These are phyloP conservation scores for Biston stratarius DNA, from an alignment of 2,888 invertebrate species.

Conservation along the genomic window DNA sequence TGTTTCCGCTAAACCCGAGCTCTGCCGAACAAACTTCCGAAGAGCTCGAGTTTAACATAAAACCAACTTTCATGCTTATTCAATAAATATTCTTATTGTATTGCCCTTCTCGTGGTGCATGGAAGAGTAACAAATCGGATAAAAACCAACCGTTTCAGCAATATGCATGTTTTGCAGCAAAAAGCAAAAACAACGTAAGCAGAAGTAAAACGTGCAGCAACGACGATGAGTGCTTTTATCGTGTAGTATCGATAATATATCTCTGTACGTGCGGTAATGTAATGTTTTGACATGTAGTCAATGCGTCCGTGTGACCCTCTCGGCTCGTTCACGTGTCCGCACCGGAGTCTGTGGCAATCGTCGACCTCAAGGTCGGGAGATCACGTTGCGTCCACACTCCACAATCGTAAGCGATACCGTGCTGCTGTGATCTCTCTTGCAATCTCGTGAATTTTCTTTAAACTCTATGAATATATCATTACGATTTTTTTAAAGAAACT, in stretches of 20 bases:
- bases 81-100: too few relatives aligned
- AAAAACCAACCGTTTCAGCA: not conserved
- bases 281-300: constrained; percentile 60
- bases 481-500: not conserved
- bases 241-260: constrained; percentile 45
- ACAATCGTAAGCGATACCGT: constrained; percentile 38
- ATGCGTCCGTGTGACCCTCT: constrained; percentile 54
- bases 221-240: constrained; percentile 30
- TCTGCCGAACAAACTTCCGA: too few relatives aligned
- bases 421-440: constrained; percentile 32
- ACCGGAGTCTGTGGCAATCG: constrained; percentile 58
- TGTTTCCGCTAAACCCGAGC: too few relatives aligned
- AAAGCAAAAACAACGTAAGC: not conserved
- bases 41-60: too few relatives aligned
- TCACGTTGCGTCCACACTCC: constrained; percentile 56
- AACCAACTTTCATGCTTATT: too few relatives aligned
- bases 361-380: constrained; percentile 57
- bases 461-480: constrained; percentile 35
- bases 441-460: constrained; percentile 42
- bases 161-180: not conserved
- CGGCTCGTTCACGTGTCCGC: constrained; percentile 57
- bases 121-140: too few relatives aligned
- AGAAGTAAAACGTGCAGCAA: constrained; percentile 11
- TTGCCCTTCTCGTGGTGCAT: too few relatives aligned
- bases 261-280: constrained; percentile 50